Evolutionary conservation across 2,797 vertebrate genomes (phyloP).

Genomic region (Perodicticus potto): DNA sequence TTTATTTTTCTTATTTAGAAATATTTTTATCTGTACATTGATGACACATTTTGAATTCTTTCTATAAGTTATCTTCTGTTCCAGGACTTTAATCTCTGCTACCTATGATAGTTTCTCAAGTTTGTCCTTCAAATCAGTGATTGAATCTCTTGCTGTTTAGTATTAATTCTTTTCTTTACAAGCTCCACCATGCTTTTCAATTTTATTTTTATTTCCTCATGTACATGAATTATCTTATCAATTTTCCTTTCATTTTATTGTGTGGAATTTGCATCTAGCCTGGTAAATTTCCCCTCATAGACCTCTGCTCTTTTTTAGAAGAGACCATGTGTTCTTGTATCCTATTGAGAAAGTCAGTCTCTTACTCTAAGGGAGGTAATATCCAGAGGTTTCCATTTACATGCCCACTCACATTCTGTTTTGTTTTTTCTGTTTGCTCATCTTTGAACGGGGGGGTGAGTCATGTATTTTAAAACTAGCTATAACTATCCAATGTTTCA

Average conservation of each 20-base stretch:
- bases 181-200: background rate
- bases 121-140: background rate
- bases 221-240: background rate
- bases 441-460: background rate
- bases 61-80: background rate
- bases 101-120: background rate
- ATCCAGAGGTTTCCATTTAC: background rate
- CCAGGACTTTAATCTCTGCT: background rate
- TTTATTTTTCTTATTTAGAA: conserved; percentile 1
- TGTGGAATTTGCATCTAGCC: background rate
- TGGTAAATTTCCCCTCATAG: background rate
- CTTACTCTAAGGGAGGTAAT: background rate
- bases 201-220: conserved; percentile 33
- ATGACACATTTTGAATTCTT: background rate
- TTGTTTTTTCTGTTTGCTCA: background rate
- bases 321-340: background rate
- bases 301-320: background rate
- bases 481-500: background rate
- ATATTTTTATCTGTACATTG: background rate
- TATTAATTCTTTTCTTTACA: background rate
- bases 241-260: background rate
- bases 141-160: conserved; percentile 20
- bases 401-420: background rate
- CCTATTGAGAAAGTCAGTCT: background rate
- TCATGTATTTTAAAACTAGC: background rate